Base-by-base conservation (phyloP, 2,113 vertebrate genomes). In the Orcinus orca region DNA sequence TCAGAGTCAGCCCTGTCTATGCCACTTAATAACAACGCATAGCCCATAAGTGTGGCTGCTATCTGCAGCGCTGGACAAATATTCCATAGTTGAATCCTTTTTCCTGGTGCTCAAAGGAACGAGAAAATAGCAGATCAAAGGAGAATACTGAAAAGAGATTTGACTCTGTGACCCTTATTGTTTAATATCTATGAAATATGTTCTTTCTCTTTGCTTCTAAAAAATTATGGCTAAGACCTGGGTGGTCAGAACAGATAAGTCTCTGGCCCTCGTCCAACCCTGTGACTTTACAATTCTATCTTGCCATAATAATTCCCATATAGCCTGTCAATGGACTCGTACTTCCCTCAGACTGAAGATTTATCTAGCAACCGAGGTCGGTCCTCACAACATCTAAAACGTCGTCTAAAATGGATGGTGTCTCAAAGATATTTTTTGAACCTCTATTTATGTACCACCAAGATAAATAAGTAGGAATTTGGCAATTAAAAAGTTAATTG, bases 91-190 rank as follows among this genome's bases (percentile, higher is more conserved):
- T 29, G 76, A 92, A 74, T 89, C 29, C 36, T 21, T 80, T 93
- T 92, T 85, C 77, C 79, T 81, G 29, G 55, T 84, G 36, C 70
- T 95, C 92, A 86, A 90, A 88, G 14, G 71, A 95, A 94, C 53
- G 29, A 91, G 53, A 80, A 96, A 91, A 55, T 4, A 95, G 36
- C 70, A 95, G 44, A 95, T 96, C 65, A 95, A 96, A 88, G 71
- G 86, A 80, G 44, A 85, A 86, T 47, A 8, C 81, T 84, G 11
- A 77, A 86, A 93, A 93, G 62, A 96, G 44, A 55, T 50, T 93
- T 90, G 74, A 58, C 88, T 87, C 70, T n/a, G 63, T 83, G 25
- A 33, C 80, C 83, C 23, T 63, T 62, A 71, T 53, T 94, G 38
- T 93, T 96, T 88, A 92, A 70, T 67, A n/a, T 80, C 91, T 81